phyloP scores from a whole-genome alignment of 2,888 invertebrate species.

The Chymomyza amoena region DNA sequence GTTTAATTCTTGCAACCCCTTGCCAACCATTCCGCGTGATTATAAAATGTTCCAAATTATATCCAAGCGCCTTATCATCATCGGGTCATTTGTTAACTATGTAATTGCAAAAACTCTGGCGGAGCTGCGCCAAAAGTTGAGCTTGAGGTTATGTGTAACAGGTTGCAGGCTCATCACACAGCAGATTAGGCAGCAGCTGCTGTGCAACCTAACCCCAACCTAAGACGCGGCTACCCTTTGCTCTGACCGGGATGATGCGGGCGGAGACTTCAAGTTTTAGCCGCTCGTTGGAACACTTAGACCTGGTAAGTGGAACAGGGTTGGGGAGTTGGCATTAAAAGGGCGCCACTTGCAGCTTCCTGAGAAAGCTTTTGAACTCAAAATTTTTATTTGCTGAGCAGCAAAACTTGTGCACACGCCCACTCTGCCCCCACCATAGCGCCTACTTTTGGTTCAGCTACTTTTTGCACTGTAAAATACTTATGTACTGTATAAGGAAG shows the following conservation, averaged over 20 bases:
- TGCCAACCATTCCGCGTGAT: background rate
- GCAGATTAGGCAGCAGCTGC: constrained; percentile 60
- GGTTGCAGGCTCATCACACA: constrained; percentile 60
- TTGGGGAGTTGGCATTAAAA: background rate
- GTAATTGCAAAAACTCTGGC: background rate
- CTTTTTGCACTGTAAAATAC: constrained; percentile 4
- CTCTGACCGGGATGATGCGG: background rate
- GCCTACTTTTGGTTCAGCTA: no score
- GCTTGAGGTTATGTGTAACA: constrained; percentile 43
- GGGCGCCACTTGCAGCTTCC: no score
- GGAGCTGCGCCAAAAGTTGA: background rate
- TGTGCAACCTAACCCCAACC: background rate
- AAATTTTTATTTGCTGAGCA: background rate
- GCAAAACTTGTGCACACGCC: constrained; percentile 1
- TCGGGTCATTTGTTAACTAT: constrained; percentile 31
- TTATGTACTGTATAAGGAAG: background rate
- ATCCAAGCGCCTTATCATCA: constrained; percentile 50
- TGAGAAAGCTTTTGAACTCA: background rate
- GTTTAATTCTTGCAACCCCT: background rate
- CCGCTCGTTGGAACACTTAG: background rate
- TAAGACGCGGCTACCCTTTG: background rate
- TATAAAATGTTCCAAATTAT: constrained; percentile 49
- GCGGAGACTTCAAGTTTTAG: background rate
- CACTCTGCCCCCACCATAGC: background rate
- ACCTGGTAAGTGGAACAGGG: background rate